Evolutionary conservation across 2,888 invertebrate genomes (phyloP), one percentile per base, ranked within the genome.

Genomic region (Saturnia pavonia): DNA sequence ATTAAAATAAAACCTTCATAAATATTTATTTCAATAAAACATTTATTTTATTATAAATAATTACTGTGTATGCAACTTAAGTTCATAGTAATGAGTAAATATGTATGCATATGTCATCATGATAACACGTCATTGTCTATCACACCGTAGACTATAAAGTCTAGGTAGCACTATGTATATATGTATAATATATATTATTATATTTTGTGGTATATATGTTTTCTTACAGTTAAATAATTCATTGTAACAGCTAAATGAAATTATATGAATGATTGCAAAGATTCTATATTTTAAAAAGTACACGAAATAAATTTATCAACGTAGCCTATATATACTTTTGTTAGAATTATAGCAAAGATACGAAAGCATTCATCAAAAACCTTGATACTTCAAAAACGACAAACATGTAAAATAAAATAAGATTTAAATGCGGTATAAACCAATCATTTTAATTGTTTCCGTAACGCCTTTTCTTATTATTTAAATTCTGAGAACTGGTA

Each of bases 371-470:
- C 8, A 25, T 34, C 34, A 25, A 65, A 65, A 65, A 65, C 65
- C 65, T 65, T 65, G 40, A 65, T n/a, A 11, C 0, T 40, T 19
- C 8, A 65, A 60, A 60, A 27, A 60, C 1, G 4, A 14, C 57
- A 60, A 27, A 19, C 6, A 14, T 60, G 14, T 27, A 19, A 27
- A 27, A 25, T 12, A 25, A 60, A 60, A 60, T 25, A 19, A 27
- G 25, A 60, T 60, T 60, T 11, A 54, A 54, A n/a, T n/a, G n/a
- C 51, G 54, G 11, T 12, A 16, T 7, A 7, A 27, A 63, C 34
- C 34, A 65, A n/a, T 65, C 40, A 65, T 65, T 34, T 65, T 65
- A 65, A 65, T 65, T 65, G 40, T 65, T 65, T 40, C 40, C 65
- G 40, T 19, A 65, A 19, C 40, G 19, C n/a, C 40, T 65, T 65